phyloP scores from a whole-genome alignment of 2,797 vertebrate genomes.

The Macroramphosus scolopax region DNA sequence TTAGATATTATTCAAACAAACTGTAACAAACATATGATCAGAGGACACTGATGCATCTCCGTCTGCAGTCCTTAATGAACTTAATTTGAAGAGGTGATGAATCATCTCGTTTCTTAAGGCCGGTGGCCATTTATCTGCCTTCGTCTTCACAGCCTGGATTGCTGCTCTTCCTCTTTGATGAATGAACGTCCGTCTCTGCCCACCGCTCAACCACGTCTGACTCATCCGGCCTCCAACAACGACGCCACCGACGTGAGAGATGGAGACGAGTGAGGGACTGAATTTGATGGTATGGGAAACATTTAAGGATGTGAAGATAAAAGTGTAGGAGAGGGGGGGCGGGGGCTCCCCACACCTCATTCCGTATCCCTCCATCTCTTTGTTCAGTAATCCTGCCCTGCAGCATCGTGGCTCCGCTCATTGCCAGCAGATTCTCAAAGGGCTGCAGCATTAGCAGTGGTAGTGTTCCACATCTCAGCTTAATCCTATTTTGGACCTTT shows the following conservation, averaged over 20 bases:
- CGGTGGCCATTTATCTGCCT: slow-evolving; percentile 69
- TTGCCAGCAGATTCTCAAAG: slow-evolving; percentile 60
- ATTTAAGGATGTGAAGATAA: slow-evolving; percentile 52
- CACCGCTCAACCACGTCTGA: slow-evolving; percentile 24
- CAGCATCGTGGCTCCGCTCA: slow-evolving; percentile 49
- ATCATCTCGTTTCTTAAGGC: slow-evolving; percentile 61
- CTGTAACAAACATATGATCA: too few relatives aligned
- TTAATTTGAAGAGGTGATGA: slow-evolving; percentile 67
- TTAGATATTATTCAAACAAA: too few relatives aligned
- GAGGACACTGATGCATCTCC: too few relatives aligned
- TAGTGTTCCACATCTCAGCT: slow-evolving; percentile 53
- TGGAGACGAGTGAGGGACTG: slow-evolving; percentile 3
- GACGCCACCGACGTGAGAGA: slow-evolving; percentile 19
- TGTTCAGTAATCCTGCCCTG: slow-evolving; percentile 69
- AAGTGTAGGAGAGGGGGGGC: slow-evolving; percentile 22
- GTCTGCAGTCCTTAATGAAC: too few relatives aligned
- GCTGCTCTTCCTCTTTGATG: slow-evolving; percentile 46
- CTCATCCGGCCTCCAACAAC: slow-evolving; percentile 32
- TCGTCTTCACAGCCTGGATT: slow-evolving; percentile 37
- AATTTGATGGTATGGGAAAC: slow-evolving; percentile 22
- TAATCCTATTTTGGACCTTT: slow-evolving; percentile 67
- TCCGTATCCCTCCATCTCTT: slow-evolving; percentile 64
- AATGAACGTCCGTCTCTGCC: slow-evolving; percentile 44
- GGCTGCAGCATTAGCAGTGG: slow-evolving; percentile 50
- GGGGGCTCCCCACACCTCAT: slow-evolving; percentile 41